A percentile compares a stretch with the other conserved stretches of the same genome.
Evolutionary conservation across 92 coral and sea anemone genomes (phyloP).

Genomic region (Parazoanthus darwini): DNA sequence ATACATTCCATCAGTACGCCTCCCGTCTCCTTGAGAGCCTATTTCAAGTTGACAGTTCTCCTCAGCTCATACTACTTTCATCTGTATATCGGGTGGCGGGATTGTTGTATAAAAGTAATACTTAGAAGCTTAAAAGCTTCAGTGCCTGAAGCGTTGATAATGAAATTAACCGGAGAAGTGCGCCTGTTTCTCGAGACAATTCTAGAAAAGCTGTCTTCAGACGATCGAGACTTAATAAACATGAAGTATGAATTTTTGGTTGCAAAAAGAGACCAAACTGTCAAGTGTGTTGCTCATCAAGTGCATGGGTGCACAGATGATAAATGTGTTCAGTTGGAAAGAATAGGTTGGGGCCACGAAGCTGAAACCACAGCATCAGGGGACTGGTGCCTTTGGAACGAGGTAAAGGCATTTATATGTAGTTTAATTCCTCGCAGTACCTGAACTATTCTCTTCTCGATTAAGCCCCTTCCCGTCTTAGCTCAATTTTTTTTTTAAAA

Average conservation of each 20-base stretch:
- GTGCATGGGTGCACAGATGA: not conserved
- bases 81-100: not conserved
- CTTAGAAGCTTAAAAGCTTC: not conserved
- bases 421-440: not conserved
- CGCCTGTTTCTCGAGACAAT: slow-evolving; percentile 22
- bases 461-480: not conserved
- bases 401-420: not conserved
- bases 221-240: not conserved
- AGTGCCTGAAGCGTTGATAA: not conserved
- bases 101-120: not conserved
- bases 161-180: not conserved
- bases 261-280: not conserved
- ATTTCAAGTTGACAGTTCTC: not conserved
- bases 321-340: not conserved
- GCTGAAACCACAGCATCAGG: slow-evolving; percentile 9
- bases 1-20: too few relatives aligned
- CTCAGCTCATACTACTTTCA: not conserved
- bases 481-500: too few relatives aligned
- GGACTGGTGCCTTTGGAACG: slow-evolving; percentile 5
- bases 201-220: not conserved
- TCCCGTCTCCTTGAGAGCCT: not conserved
- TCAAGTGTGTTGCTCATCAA: not conserved
- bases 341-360: slow-evolving; percentile 4
- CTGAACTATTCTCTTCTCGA: not conserved
- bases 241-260: not conserved